Evolutionary conservation across 2,797 vertebrate species (phyloP).

Genomic region (Melanotaenia nigrans): DNA sequence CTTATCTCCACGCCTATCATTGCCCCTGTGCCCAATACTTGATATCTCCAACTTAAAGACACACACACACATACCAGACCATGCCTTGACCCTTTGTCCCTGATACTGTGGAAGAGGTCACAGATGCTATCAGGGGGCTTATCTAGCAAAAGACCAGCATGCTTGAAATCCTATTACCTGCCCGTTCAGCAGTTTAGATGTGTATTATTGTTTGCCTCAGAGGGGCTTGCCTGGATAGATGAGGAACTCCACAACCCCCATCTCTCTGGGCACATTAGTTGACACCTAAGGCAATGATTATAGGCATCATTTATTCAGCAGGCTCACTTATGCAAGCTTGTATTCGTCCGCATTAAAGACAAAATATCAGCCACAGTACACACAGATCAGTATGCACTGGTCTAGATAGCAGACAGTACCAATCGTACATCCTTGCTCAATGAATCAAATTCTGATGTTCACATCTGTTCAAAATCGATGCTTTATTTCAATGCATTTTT

Average conservation of each 20-base stretch:
- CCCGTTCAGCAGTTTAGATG: conserved; percentile 73
- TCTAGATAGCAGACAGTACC: conserved; percentile 29
- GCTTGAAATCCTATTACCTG: conserved; percentile 75
- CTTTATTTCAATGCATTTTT: conserved; percentile 44
- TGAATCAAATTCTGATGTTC: conserved; percentile 55
- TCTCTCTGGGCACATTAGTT: conserved; percentile 73
- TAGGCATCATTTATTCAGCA: conserved; percentile 77
- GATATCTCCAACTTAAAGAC: conserved; percentile 4
- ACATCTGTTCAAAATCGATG: conserved; percentile 56
- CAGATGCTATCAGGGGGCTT: conserved; percentile 59
- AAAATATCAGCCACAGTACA: conserved; percentile 50
- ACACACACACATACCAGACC: conserved; percentile 4
- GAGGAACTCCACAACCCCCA: conserved; percentile 53
- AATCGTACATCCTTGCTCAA: conserved; percentile 8
- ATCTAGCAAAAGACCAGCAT: conserved; percentile 57
- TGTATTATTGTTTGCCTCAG: conserved; percentile 70
- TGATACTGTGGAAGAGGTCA: conserved; percentile 63
- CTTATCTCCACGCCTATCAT: background rate
- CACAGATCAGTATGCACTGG: conserved; percentile 35
- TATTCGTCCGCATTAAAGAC: conserved; percentile 60
- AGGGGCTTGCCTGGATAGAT: conserved; percentile 65
- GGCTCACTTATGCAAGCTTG: conserved; percentile 57
- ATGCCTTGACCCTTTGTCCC: conserved; percentile 30
- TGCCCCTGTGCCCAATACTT: conserved; percentile 21
- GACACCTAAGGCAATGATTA: conserved; percentile 75